Percentiles rank a stretch among this genome's conserved stretches.
phyloP scores from a whole-genome alignment of 1,140 invertebrate species.

The Maniola jurtina region DNA sequence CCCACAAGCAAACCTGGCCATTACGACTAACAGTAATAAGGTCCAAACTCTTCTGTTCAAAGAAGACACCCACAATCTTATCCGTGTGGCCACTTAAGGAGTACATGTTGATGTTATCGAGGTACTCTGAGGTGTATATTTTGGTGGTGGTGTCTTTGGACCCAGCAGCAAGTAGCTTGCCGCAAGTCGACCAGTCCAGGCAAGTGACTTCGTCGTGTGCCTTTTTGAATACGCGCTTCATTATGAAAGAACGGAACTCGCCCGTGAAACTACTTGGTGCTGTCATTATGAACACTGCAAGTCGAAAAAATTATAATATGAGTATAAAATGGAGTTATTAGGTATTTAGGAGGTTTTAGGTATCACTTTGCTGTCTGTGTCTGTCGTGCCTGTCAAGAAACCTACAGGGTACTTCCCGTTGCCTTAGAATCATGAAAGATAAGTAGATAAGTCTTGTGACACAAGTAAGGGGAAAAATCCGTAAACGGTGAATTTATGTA shows the following conservation, averaged over 20 bases:
- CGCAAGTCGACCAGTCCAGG: slow-evolving; percentile 95
- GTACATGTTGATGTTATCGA: slow-evolving; percentile 85
- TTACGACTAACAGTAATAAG: slow-evolving; percentile 87
- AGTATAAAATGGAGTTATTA: too few relatives aligned
- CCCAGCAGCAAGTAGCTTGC: slow-evolving; percentile 90
- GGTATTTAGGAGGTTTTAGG: too few relatives aligned
- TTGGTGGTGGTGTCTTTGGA: slow-evolving; percentile 92
- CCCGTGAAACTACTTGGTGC: slow-evolving; percentile 88
- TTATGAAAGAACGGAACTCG: slow-evolving; percentile 92
- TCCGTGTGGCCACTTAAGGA: slow-evolving; percentile 91
- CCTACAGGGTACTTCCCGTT: too few relatives aligned
- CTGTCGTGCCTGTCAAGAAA: too few relatives aligned
- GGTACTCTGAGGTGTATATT: slow-evolving; percentile 87
- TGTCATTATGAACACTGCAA: slow-evolving; percentile 91
- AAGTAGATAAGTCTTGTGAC: too few relatives aligned
- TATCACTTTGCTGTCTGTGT: too few relatives aligned
- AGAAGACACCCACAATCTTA: slow-evolving; percentile 90
- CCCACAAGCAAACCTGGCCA: slow-evolving; percentile 91
- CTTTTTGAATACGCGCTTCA: slow-evolving; percentile 90
- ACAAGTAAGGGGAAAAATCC: too few relatives aligned
- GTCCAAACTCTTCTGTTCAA: slow-evolving; percentile 92
- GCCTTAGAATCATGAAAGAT: too few relatives aligned
- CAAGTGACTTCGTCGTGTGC: slow-evolving; percentile 90
- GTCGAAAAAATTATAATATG: too few relatives aligned
- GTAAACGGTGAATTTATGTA: too few relatives aligned